Conservation (phyloP, 2,113 vertebrate genomes). For the Clarias macrocephalus region DNA sequence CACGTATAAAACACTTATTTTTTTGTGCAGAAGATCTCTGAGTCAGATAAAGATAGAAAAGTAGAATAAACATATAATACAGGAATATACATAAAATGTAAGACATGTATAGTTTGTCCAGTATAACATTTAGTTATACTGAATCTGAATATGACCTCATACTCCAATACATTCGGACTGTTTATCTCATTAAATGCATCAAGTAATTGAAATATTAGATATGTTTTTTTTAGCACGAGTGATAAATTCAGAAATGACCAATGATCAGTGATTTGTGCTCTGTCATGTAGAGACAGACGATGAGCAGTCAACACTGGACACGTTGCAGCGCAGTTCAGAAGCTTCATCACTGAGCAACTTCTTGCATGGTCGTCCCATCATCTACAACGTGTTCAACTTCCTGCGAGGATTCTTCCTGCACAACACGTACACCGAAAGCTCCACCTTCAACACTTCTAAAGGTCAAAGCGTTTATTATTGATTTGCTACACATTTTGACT, state of each 20-base stretch:
- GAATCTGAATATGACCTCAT: background rate
- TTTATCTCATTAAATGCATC: background rate
- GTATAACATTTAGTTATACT: background rate
- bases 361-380: constrained; percentile 73
- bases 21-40: background rate
- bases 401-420: constrained; percentile 77
- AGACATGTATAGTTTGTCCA: too few species aligned
- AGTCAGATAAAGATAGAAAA: background rate
- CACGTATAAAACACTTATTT: background rate
- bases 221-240: background rate
- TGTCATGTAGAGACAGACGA: constrained; percentile 46
- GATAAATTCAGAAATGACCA: background rate
- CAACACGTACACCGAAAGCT: constrained; percentile 71
- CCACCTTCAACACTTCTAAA: constrained; percentile 74
- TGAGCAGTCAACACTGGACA: constrained; percentile 51
- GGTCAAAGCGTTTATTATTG: constrained; percentile 61
- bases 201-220: background rate
- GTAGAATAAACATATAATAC: background rate
- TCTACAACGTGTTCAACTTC: constrained; percentile 79
- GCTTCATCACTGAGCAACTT: constrained; percentile 70
- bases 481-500: background rate
- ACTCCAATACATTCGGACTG: background rate
- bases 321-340: constrained; percentile 56
- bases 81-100: too few species aligned
- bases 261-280: background rate